Evolutionary conservation across 2,888 invertebrate species (phyloP).

Genomic region (Ypsolopha scabrella): DNA sequence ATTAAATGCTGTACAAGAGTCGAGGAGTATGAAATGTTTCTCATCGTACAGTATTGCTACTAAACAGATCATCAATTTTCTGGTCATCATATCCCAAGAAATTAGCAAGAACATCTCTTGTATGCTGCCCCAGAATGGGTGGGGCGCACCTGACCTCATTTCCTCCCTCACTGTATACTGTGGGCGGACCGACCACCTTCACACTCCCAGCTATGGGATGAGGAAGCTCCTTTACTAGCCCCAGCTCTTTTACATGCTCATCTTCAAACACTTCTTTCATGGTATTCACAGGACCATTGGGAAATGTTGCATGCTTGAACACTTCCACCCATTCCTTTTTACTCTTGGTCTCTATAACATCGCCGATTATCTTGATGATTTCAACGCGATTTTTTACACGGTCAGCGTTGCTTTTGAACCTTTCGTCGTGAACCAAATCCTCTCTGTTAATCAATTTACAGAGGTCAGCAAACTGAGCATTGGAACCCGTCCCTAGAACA

Average conservation of each 20-base stretch:
- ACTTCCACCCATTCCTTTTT: slow-evolving; percentile 80
- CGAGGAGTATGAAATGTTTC: not conserved
- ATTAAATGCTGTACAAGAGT: too few relatives aligned
- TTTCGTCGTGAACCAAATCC: slow-evolving; percentile 71
- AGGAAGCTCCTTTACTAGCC: slow-evolving; percentile 77
- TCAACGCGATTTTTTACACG: slow-evolving; percentile 83
- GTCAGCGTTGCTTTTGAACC: slow-evolving; percentile 78
- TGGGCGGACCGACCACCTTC: slow-evolving; percentile 88
- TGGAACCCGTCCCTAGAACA: slow-evolving; percentile 90
- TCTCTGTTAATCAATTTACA: slow-evolving; percentile 73
- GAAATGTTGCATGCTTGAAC: slow-evolving; percentile 82
- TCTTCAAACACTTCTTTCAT: slow-evolving; percentile 89
- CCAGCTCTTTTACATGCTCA: slow-evolving; percentile 82
- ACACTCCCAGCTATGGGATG: slow-evolving; percentile 79
- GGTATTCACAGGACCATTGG: slow-evolving; percentile 91
- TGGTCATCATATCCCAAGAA: slow-evolving; percentile 73
- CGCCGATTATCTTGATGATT: slow-evolving; percentile 73
- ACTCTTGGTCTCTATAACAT: slow-evolving; percentile 70
- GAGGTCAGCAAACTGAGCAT: slow-evolving; percentile 81
- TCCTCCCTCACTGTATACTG: slow-evolving; percentile 79
- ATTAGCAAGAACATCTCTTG: slow-evolving; percentile 77
- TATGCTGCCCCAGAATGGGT: slow-evolving; percentile 90
- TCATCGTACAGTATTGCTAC: slow-evolving; percentile 42
- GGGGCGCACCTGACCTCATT: slow-evolving; percentile 81
- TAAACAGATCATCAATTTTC: slow-evolving; percentile 69